Percentiles rank a stretch among this genome's conserved stretches.
Evolutionary conservation across 2,797 vertebrate genomes (phyloP).

Genomic region (Sebastes variabilis): DNA sequence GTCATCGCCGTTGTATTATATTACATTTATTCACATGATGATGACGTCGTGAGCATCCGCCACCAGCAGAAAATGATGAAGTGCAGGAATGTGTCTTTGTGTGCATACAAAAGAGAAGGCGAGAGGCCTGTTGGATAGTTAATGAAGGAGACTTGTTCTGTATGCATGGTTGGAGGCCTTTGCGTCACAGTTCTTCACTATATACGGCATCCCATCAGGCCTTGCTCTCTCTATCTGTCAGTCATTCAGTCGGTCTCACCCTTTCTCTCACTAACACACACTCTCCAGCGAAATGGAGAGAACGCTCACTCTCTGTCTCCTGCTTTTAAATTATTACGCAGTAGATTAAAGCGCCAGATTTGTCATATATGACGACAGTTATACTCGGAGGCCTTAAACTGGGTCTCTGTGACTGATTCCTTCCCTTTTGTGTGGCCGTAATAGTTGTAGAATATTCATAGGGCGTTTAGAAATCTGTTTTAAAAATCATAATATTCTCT

Average conservation of each 20-base stretch:
- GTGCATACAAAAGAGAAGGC: neutral
- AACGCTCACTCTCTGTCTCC: neutral
- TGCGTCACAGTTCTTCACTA: constrained; percentile 22
- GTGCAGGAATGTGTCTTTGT: constrained; percentile 12
- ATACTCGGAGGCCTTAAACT: constrained; percentile 18
- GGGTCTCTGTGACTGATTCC: constrained; percentile 7
- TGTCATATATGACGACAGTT: constrained; percentile 6
- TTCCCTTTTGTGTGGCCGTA: neutral
- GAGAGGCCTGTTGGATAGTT: constrained; percentile 52
- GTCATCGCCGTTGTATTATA: neutral
- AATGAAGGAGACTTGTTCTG: constrained; percentile 36
- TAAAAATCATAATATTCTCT: neutral
- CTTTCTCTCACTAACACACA: constrained; percentile 1
- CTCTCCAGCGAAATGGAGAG: constrained; percentile 7
- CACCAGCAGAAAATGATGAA: neutral
- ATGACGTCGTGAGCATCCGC: neutral
- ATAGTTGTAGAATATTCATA: constrained; percentile 24
- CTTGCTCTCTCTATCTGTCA: constrained; percentile 11
- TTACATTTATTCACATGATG: neutral
- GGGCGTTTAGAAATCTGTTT: constrained; percentile 2
- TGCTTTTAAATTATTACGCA: constrained; percentile 51
- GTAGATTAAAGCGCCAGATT: constrained; percentile 45
- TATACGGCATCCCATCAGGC: constrained; percentile 43
- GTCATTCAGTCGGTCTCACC: constrained; percentile 10
- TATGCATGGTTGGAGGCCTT: constrained; percentile 51